Evolutionary conservation across 2,888 invertebrate genomes (phyloP), one percentile per base, ranked within the genome.

Genomic region (Pogonocherus hispidulus): DNA sequence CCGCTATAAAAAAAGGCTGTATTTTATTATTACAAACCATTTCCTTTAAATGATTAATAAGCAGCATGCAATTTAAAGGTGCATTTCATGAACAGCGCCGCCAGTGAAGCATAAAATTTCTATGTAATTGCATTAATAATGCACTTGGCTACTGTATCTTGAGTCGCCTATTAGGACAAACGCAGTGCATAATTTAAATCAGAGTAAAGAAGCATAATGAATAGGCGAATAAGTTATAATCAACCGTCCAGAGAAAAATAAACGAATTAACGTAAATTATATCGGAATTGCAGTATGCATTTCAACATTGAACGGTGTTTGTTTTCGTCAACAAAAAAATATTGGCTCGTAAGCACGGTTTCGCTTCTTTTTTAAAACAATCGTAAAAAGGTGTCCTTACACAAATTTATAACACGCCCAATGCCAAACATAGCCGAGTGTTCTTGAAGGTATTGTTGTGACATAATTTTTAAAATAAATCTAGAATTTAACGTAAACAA

Each of bases 21-120:
- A 65, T 65, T 62, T 69, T 69, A 69, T 69, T 69, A 69, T 49
- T 62, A 63, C 63, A 35, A 62, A 52, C 56, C 52, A 63, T 63
- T 66, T 69, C 66, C 69, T 69, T 62, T 57, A 66, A 19, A 56
- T 66, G 66, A 66, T 66, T 63, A 67, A 63, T 62, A 67, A 67
- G 37, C 14, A 22, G 19, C 35, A 55, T 35, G 16, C 20, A 22
- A 55, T 67, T 27, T 63, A 51, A 57, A 59, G 66, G 47, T 47
- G 59, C 47, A 59, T 59, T 59, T 59, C 59, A 49, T 59, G 47
- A 47, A 59, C 47, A 59, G 23, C 32, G 27, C 32, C 9, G 23
- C 32, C 35, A 32, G 47, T 32, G n/a, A 14, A 32, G 59, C 47
- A 20, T 46, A 47, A 9, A 18, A 19, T 59, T 46, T 59, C 22